Conservation (phyloP, 2,888 invertebrate species). For the Meghimatium bilineatum region DNA sequence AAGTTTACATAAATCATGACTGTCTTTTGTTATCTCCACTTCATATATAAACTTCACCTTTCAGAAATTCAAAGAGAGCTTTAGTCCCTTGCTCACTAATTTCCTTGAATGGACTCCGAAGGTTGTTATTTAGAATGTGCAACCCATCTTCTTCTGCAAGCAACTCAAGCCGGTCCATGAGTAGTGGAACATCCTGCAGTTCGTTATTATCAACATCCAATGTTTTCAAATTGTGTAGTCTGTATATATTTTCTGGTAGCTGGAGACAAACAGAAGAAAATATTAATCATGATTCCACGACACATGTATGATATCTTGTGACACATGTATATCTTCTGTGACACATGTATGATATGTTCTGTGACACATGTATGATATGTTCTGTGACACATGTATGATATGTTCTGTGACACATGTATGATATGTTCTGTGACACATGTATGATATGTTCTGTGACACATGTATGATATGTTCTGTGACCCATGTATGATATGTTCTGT, state of each 20-base stretch:
- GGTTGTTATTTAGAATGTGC: slow-evolving; percentile 61
- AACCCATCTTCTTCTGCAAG: slow-evolving; percentile 59
- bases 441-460: no score
- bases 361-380: no score
- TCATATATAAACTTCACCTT: slow-evolving; percentile 50
- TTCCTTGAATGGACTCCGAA: slow-evolving; percentile 65
- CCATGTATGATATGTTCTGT: no score
- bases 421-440: no score
- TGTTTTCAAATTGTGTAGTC: slow-evolving; percentile 60
- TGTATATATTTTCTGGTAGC: slow-evolving; percentile 62
- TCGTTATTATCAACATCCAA: slow-evolving; percentile 65
- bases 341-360: no score
- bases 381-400: no score
- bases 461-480: no score
- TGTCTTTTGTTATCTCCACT: background rate
- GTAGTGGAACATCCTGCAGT: slow-evolving; percentile 61
- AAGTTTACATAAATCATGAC: no score
- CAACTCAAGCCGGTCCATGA: slow-evolving; percentile 65
- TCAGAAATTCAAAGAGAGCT: slow-evolving; percentile 62
- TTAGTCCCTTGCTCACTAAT: slow-evolving; percentile 66
- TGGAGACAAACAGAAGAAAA: background rate
- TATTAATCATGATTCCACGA: slow-evolving; percentile 46
- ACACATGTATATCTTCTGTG: no score
- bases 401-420: no score
- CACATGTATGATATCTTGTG: no score